Percentiles rank a stretch among this genome's conserved stretches.
Conservation (phyloP, 1,140 invertebrate species). For the Dolichoris vasculosae region DNA sequence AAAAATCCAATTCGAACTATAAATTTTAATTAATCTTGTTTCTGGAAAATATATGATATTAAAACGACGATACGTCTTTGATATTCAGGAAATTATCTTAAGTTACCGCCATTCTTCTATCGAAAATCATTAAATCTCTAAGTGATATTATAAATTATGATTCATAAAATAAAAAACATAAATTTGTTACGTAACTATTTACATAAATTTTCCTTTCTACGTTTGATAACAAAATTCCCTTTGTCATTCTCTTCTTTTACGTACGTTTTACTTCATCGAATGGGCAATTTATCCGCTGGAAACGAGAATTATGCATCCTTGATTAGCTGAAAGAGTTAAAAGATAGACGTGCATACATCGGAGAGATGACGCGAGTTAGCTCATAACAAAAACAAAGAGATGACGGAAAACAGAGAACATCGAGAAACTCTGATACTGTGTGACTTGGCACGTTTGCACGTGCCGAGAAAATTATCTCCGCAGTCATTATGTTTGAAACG, state of each 20-base stretch:
- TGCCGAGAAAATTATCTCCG: constrained; percentile 42
- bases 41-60: no score
- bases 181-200: no score
- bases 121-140: no score
- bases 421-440: not conserved
- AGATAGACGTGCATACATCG: not conserved
- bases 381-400: not conserved
- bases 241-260: not conserved
- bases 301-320: not conserved
- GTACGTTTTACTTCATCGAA: not conserved
- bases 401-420: not conserved
- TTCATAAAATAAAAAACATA: no score
- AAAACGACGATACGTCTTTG: no score
- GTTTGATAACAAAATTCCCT: no score
- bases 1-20: no score
- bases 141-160: no score
- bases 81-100: no score
- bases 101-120: no score
- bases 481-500: constrained; percentile 61
- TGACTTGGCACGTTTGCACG: constrained; percentile 18
- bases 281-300: not conserved
- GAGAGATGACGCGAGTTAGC: not conserved
- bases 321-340: constrained; percentile 2
- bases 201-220: no score
- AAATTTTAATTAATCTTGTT: no score